phyloP scores from a whole-genome alignment of 2,797 vertebrate genomes.

The Phoeniculus purpureus region DNA sequence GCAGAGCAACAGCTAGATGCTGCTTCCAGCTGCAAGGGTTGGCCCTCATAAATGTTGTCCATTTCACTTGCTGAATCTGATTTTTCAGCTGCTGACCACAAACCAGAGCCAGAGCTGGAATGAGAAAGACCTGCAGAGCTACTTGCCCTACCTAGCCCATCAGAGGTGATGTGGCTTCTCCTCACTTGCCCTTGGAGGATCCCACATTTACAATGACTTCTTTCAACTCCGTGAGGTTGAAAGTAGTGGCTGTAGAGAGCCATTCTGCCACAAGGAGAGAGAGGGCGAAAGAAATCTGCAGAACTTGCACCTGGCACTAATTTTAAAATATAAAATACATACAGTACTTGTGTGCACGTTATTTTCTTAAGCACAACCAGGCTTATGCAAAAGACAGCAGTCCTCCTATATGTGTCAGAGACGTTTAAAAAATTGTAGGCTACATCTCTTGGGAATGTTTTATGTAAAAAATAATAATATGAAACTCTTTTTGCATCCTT shows the following conservation, averaged over 20 bases:
- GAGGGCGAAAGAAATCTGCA: not conserved
- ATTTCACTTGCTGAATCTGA: accelerated
- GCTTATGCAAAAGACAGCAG: not conserved
- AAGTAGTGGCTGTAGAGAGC: not conserved
- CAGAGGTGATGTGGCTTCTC: not conserved
- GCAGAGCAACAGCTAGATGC: not conserved
- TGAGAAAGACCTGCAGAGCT: accelerated
- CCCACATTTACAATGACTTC: not conserved
- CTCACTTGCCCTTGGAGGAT: not conserved
- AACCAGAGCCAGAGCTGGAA: accelerated
- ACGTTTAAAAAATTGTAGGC: not conserved
- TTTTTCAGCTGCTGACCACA: not conserved
- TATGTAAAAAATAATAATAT: not conserved
- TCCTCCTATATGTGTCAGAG: not conserved
- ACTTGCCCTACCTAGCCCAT: not conserved
- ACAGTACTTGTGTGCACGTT: accelerated
- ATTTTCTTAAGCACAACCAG: not conserved
- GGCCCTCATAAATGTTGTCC: not conserved
- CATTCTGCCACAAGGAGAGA: not conserved
- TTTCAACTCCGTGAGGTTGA: not conserved
- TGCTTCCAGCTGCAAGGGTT: not conserved
- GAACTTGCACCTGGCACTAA: accelerated
- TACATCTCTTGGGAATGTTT: not conserved
- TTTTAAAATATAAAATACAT: not conserved
- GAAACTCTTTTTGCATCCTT: not conserved